phyloP scores from a whole-genome alignment of 2,797 vertebrate genomes.

The Dicrostonyx torquatus region DNA sequence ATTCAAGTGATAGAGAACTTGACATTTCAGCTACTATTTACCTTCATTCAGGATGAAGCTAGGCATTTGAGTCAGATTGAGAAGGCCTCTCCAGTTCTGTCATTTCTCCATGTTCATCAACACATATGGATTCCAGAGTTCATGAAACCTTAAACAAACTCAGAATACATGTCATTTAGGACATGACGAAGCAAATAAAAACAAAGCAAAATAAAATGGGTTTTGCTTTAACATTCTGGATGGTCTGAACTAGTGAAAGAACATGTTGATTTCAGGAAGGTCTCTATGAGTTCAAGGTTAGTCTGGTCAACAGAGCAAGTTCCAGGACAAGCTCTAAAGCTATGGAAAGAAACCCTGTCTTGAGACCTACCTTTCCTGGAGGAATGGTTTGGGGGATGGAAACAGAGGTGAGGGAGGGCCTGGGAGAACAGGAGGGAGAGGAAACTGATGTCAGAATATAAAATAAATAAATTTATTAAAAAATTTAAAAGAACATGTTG shows the following conservation, averaged over 20 bases:
- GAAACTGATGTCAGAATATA: not conserved
- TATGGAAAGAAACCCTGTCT: not conserved
- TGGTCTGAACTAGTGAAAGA: conserved; percentile 4
- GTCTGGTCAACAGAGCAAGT: not conserved
- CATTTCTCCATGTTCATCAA: not conserved
- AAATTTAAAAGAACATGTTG: not conserved
- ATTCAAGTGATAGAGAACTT: conserved; percentile 65
- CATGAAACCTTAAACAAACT: not conserved
- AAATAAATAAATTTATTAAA: not conserved
- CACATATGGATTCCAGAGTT: conserved; percentile 29
- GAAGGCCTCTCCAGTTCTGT: conserved; percentile 37
- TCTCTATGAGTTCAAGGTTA: not conserved
- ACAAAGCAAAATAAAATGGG: not conserved
- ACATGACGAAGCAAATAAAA: not conserved
- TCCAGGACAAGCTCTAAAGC: not conserved
- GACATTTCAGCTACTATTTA: conserved; percentile 67
- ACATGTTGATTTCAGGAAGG: not conserved
- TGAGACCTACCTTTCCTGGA: not conserved
- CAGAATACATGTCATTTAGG: not conserved
- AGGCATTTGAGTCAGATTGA: conserved; percentile 29
- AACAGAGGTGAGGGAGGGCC: not conserved
- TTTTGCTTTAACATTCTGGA: not conserved
- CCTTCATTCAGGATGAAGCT: conserved; percentile 48
- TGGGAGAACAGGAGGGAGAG: too few relatives aligned
- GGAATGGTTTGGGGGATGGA: not conserved